These are phyloP conservation scores for Iselma pallidipennis DNA, from an alignment of 2,888 invertebrate genomes.

Conservation along the genomic window DNA sequence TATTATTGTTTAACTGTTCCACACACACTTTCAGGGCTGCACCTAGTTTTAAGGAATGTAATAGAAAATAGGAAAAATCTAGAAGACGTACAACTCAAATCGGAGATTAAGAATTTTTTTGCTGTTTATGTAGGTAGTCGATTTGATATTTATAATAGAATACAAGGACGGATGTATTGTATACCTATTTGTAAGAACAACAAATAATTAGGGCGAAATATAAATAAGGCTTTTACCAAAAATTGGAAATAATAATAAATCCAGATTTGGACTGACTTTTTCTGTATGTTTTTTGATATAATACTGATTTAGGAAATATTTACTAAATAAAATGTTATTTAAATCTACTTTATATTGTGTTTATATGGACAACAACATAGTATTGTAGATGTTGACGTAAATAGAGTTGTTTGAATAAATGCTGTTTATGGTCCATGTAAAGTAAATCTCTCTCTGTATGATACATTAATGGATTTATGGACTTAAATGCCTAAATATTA, in stretches of 20 bases:
- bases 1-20: constrained; percentile 36
- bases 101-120: constrained; percentile 43
- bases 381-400: constrained; percentile 31
- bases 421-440: constrained; percentile 30
- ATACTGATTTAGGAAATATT: constrained; percentile 40
- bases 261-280: background rate
- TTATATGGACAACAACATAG: constrained; percentile 27
- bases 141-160: constrained; percentile 48
- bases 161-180: constrained; percentile 41
- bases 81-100: constrained; percentile 25
- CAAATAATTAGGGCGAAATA: no score
- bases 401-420: constrained; percentile 36
- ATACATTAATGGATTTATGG: constrained; percentile 31
- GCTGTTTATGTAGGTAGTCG: constrained; percentile 41
- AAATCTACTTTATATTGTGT: constrained; percentile 34
- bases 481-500: constrained; percentile 35
- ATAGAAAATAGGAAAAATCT: constrained; percentile 30
- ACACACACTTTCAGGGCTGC: constrained; percentile 21
- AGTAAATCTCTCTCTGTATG: constrained; percentile 11
- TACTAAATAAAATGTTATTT: constrained; percentile 30
- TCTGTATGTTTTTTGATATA: constrained; percentile 7
- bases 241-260: constrained; percentile 26
- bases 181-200: constrained; percentile 17
- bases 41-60: constrained; percentile 36
- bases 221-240: constrained; percentile 34